A percentile compares a stretch with the other conserved stretches of the same genome.
Conservation (phyloP, 2,113 vertebrate species). For the Regulus satrapa region DNA sequence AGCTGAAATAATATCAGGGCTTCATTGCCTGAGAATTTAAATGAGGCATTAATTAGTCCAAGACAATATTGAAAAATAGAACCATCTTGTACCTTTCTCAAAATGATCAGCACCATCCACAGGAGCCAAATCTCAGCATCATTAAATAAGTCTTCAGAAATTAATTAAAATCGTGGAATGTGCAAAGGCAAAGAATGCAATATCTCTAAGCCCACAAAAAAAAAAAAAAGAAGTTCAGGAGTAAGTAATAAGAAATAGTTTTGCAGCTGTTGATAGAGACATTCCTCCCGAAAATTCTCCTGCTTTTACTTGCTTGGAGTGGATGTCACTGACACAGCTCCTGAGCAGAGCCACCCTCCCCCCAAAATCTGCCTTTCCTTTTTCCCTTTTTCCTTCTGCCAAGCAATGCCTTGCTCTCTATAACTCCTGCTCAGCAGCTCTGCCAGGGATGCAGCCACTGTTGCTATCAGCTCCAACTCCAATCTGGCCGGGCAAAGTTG, state of each 20-base stretch:
- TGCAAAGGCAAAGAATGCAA: background rate
- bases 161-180: background rate
- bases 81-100: background rate
- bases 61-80: background rate
- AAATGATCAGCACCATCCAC: background rate
- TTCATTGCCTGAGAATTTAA: background rate
- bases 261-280: background rate
- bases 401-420: background rate
- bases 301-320: background rate
- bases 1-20: background rate
- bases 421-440: background rate
- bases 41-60: background rate
- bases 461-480: background rate
- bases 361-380: background rate
- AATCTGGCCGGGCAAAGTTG: background rate
- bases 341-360: background rate
- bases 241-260: background rate
- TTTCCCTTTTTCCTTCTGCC: background rate
- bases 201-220: background rate
- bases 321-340: background rate
- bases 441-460: background rate
- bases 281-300: background rate
- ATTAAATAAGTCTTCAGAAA: background rate
- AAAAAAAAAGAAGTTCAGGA: too few species aligned
- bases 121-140: background rate